Percentiles rank a stretch among this genome's conserved stretches.
phyloP scores from a whole-genome alignment of 2,113 vertebrate species.

The Ophiodon elongatus region DNA sequence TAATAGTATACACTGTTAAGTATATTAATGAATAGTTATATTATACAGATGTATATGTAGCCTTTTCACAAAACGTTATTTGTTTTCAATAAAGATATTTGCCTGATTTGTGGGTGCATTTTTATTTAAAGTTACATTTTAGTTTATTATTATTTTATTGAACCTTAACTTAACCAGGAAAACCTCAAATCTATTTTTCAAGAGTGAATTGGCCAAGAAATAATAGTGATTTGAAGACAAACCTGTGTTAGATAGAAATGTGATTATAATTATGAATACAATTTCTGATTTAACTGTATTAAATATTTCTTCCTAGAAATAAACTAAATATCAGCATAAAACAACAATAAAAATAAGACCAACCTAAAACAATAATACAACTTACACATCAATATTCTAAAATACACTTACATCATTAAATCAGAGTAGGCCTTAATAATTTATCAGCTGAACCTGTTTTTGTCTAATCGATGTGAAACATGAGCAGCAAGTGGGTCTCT shows the following conservation, averaged over 20 bases:
- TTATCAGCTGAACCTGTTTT: constrained; percentile 32
- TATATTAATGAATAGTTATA: neutral
- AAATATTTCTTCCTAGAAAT: neutral
- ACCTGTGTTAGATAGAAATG: neutral
- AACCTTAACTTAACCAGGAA: neutral
- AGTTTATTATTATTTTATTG: neutral
- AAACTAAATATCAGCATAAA: neutral
- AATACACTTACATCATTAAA: neutral
- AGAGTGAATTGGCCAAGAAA: neutral
- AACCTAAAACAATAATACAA: neutral
- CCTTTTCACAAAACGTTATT: neutral
- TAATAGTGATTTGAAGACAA: neutral
- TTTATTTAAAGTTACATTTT: neutral
- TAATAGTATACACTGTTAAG: neutral
- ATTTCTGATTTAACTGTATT: neutral
- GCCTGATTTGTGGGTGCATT: neutral
- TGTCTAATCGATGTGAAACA: constrained; percentile 32
- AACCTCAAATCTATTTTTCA: neutral
- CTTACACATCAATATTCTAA: neutral
- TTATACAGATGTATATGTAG: neutral
- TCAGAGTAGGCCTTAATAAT: neutral
- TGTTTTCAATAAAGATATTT: neutral
- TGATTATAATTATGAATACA: neutral
- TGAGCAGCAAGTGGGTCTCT: constrained; percentile 28
- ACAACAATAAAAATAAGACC: neutral